Evolutionary conservation across 2,797 vertebrate genomes (phyloP), one percentile per base, ranked within the genome.

Genomic region (Neosilurus hyrtlii): DNA sequence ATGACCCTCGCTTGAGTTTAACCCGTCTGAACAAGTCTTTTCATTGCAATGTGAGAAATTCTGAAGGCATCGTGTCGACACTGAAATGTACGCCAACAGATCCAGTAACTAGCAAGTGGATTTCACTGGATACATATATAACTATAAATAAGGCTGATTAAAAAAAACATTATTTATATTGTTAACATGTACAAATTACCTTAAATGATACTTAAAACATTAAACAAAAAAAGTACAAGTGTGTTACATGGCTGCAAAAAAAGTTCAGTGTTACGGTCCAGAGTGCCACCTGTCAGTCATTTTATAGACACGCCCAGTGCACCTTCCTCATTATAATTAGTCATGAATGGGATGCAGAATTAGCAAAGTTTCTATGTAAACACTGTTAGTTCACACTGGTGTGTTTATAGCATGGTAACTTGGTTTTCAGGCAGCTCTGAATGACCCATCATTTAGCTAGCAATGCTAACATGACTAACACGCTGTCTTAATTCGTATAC

Each of bases 21-120:
- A 26, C 26, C 20, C 68, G 68, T 71, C 68, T 72, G 70, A 72
- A 72, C 70, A 72, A 24, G 70, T 52, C n/a, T 16, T 52, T 49
- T 30, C 15, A 26, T 2, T 54, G 49, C 70, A 24, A 26, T 16
- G n/a, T 18, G 15, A 54, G 15, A 52, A 22, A 16, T 37, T 20
- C 66, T n/a, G 37, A 49, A 14, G 10, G 12, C 37, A 1, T 14
- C 20, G 9, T 9, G 22, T 10, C 70, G 9, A 9, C 51, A 26
- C 20, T 70, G 68, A 22, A 1, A 18, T 2, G 67, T n/a, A n/a
- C 20, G 10, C 7, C 1, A 70, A 49, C 70, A 16, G 14, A 72
- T 14, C 49, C 70, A n/a, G 43, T 43, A 71, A 12, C 5, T 30
- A 5, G 26, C 65, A 72, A n/a, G n/a, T 24, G 70, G 22, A 10